phyloP scores from a whole-genome alignment of 1,140 invertebrate species.

The Andrena cerasifolii region DNA sequence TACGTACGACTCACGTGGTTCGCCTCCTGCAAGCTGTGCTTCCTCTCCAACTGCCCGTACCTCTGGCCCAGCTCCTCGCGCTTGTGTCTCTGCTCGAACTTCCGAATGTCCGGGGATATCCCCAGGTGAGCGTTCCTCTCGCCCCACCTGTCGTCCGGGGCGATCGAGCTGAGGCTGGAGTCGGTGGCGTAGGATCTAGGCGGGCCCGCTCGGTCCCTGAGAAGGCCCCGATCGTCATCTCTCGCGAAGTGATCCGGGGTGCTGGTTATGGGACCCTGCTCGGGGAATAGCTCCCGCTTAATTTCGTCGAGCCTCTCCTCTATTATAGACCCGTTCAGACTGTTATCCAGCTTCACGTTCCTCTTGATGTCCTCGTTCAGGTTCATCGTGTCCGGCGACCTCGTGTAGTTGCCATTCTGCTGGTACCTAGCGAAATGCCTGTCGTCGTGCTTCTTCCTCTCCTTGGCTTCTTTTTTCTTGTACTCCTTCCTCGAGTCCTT shows the following conservation, averaged over 20 bases:
- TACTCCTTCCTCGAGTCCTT: constrained; percentile 78
- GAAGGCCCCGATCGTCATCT: constrained; percentile 47
- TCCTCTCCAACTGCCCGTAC: constrained; percentile 71
- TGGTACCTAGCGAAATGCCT: constrained; percentile 76
- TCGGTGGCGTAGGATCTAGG: constrained; percentile 69
- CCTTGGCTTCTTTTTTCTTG: constrained; percentile 74
- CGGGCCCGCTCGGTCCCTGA: constrained; percentile 43
- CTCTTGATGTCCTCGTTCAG: constrained; percentile 78
- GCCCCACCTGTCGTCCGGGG: constrained; percentile 71
- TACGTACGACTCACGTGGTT: constrained; percentile 54
- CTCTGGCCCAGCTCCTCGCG: constrained; percentile 46
- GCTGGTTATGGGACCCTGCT: constrained; percentile 73
- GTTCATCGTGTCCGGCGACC: constrained; percentile 79
- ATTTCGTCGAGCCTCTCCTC: constrained; percentile 77
- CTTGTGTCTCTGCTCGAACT: constrained; percentile 54
- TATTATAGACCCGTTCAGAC: constrained; percentile 72
- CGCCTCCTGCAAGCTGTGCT: constrained; percentile 77
- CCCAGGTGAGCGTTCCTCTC: constrained; percentile 70
- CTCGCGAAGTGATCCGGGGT: constrained; percentile 75
- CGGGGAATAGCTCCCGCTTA: constrained; percentile 76
- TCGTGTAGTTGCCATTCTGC: constrained; percentile 78
- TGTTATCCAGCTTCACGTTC: constrained; percentile 78
- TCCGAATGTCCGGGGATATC: constrained; percentile 47
- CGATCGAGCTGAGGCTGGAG: constrained; percentile 71
- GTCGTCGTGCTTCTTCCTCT: constrained; percentile 73